A percentile compares a stretch with the other conserved stretches of the same genome.
Conservation (phyloP, 2,888 invertebrate genomes). For the Sipunculus nudus region DNA sequence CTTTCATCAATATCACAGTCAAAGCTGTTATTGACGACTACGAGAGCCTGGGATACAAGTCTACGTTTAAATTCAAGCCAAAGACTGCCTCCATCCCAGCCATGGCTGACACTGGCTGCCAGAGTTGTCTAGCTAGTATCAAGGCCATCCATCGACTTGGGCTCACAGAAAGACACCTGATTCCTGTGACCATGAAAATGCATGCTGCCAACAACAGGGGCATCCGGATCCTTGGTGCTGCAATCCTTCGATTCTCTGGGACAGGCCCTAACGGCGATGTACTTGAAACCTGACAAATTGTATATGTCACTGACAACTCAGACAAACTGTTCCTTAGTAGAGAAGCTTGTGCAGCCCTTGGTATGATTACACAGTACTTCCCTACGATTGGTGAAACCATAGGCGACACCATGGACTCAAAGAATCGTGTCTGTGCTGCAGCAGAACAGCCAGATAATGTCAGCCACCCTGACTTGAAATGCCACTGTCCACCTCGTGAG, state of each 20-base stretch:
- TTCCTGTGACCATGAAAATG: slow-evolving; percentile 48
- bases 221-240: slow-evolving; percentile 46
- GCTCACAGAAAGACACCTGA: slow-evolving; percentile 36
- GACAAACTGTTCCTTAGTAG: slow-evolving; percentile 44
- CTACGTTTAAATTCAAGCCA: neutral
- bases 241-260: slow-evolving; percentile 37
- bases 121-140: slow-evolving; percentile 43
- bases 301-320: slow-evolving; percentile 43
- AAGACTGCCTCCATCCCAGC: neutral
- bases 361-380: slow-evolving; percentile 40
- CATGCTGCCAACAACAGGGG: slow-evolving; percentile 43
- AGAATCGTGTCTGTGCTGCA: too few species aligned
- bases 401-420: too few species aligned
- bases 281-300: slow-evolving; percentile 43
- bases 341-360: slow-evolving; percentile 42
- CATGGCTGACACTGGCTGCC: slow-evolving; percentile 35
- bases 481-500: slow-evolving; percentile 11
- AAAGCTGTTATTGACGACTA: slow-evolving; percentile 27
- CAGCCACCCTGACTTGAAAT: too few species aligned
- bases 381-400: slow-evolving; percentile 31
- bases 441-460: too few species aligned
- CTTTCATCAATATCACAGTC: slow-evolving; percentile 25
- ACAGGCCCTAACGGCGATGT: neutral
- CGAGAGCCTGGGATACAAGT: slow-evolving; percentile 30
- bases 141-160: slow-evolving; percentile 39